A percentile compares a stretch with the other conserved stretches of the same genome.
Conservation (phyloP, 2,888 invertebrate genomes). For the Mantis religiosa region DNA sequence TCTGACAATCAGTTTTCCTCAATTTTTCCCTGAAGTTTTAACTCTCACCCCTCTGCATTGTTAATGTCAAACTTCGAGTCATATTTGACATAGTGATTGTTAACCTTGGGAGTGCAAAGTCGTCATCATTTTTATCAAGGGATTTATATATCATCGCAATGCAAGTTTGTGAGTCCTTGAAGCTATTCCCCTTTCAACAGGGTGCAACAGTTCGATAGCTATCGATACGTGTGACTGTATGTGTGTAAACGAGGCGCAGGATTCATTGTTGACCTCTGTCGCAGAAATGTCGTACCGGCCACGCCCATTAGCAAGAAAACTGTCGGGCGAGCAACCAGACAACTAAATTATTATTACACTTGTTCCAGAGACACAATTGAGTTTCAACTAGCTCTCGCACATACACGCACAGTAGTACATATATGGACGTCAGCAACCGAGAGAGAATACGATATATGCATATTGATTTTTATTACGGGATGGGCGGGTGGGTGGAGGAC, state of each 20-base stretch:
- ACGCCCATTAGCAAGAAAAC: conserved; percentile 15
- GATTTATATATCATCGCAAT: neutral
- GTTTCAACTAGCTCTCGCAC: conserved; percentile 1
- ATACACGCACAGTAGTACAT: neutral
- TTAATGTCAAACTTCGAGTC: too few relatives aligned
- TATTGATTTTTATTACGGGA: conserved; percentile 23
- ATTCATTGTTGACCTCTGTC: conserved; percentile 16
- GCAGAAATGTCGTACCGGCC: neutral
- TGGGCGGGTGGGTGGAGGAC: neutral
- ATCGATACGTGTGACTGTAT: neutral
- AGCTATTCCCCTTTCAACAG: neutral
- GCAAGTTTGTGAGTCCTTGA: neutral
- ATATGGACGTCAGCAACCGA: conserved; percentile 18
- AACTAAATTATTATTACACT: conserved; percentile 23
- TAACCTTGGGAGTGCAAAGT: too few relatives aligned
- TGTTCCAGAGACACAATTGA: conserved; percentile 20
- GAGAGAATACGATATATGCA: conserved; percentile 17
- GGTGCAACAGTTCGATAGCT: neutral
- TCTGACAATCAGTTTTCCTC: too few relatives aligned
- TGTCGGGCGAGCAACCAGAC: conserved; percentile 3
- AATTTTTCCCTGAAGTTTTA: too few relatives aligned
- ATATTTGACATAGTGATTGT: too few relatives aligned
- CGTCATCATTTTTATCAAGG: neutral
- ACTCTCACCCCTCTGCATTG: too few relatives aligned
- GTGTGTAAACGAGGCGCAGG: neutral